Percentiles rank a stretch among this genome's conserved stretches.
Conservation (phyloP, 2,888 invertebrate species). For the Polietes domitor region DNA sequence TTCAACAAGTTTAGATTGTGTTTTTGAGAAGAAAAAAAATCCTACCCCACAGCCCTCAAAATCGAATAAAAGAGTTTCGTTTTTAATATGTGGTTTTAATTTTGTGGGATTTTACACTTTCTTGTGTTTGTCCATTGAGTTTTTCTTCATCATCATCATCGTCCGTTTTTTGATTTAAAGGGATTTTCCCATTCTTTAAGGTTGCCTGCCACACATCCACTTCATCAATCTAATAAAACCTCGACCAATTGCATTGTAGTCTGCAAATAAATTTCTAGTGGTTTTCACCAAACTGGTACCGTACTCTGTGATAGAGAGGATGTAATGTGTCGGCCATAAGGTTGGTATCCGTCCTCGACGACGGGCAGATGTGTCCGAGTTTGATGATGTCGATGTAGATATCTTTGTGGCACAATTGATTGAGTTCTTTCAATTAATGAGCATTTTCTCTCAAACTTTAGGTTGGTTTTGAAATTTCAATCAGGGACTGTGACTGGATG, state of each 20-base stretch:
- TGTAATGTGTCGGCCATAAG: too few relatives aligned
- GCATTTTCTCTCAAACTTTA: too few relatives aligned
- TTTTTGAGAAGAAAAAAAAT: too few relatives aligned
- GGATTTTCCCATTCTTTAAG: not conserved
- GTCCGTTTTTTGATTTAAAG: not conserved
- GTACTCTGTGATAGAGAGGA: too few relatives aligned
- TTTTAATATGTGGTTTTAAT: conserved; percentile 13
- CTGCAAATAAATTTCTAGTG: not conserved
- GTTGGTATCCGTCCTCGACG: too few relatives aligned
- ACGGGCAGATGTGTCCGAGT: too few relatives aligned
- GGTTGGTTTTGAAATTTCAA: too few relatives aligned
- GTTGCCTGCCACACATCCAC: not conserved
- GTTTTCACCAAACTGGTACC: not conserved
- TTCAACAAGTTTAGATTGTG: not conserved
- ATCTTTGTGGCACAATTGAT: too few relatives aligned
- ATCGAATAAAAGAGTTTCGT: not conserved
- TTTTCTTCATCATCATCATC: not conserved
- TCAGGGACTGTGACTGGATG: too few relatives aligned
- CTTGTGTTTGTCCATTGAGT: not conserved
- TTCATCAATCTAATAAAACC: not conserved
- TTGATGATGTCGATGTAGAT: too few relatives aligned
- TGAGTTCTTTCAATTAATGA: too few relatives aligned
- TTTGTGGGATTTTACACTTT: conserved; percentile 1
- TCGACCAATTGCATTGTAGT: not conserved
- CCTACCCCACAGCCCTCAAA: not conserved